phyloP scores from a whole-genome alignment of 2,888 invertebrate species.

The Bursaphelenchus okinawaensis region DNA sequence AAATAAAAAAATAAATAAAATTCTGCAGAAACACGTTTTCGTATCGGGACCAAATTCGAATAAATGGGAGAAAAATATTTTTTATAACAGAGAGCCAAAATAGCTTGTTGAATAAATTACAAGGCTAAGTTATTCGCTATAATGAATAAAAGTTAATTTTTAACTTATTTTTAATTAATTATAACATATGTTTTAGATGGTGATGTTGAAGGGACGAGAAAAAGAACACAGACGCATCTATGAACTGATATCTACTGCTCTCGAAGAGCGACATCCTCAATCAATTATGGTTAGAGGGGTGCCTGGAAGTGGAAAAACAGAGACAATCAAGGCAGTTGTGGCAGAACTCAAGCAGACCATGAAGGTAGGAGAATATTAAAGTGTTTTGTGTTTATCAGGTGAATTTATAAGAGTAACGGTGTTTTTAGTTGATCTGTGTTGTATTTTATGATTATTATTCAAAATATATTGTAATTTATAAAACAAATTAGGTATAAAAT shows the following conservation, averaged over 20 bases:
- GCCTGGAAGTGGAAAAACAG: constrained; percentile 74
- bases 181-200: neutral
- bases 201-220: constrained; percentile 20
- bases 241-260: neutral
- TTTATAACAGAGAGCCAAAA: too few relatives aligned
- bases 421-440: constrained; percentile 1
- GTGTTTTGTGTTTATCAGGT: constrained; percentile 1
- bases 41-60: too few relatives aligned
- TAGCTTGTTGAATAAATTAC: too few relatives aligned
- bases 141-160: too few relatives aligned
- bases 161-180: constrained; percentile 3
- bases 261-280: constrained; percentile 47
- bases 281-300: constrained; percentile 90
- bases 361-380: too few relatives aligned
- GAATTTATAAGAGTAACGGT: neutral
- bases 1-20: too few relatives aligned
- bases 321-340: constrained; percentile 39
- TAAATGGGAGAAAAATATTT: too few relatives aligned
- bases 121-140: too few relatives aligned
- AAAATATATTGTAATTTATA: too few relatives aligned
- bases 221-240: constrained; percentile 14
- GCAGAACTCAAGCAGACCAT: constrained; percentile 16
- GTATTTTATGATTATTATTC: constrained; percentile 2
- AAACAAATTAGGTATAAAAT: too few relatives aligned
- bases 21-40: too few relatives aligned